Base-by-base conservation (phyloP, 2,797 vertebrate species). In the Megalops cyprinoides region DNA sequence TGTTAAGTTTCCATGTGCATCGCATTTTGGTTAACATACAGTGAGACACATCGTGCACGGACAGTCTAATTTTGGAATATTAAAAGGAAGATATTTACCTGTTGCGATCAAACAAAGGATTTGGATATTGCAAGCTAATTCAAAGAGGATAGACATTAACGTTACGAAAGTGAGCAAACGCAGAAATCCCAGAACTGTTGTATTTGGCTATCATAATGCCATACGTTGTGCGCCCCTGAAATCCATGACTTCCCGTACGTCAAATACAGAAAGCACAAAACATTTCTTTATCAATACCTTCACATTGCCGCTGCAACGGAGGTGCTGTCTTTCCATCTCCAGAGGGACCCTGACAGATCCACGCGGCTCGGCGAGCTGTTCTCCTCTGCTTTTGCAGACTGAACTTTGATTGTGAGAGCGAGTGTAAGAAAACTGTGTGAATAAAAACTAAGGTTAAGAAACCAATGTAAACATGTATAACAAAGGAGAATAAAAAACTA, bases 11-110 rank as follows among this genome's bases (percentile, higher is more conserved):
- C 37, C 58, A 67, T 53, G 25, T 25, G 10, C 37, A 42, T 18
- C 20, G 20, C 39, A 71, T 39, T 23, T 6, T n/a, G 55, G 55
- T 42, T 42, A 71, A 39, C 18, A 44, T 8, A 44, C 71, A 71
- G 39, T 2, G 20, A 71, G 28, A 28, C 74, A 75, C 46, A 15
- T 28, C 46, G 44, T 31, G 25, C 25, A 49, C 25, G 6, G n/a
- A n/a, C 44, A 2, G 49, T 53, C 44, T 5, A 67, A 44, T 51
- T 10, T 53, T n/a, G 34, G 44, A 77, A 77, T 20, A 60, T 20
- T 74, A 37, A 67, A n/a, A 81, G 20, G n/a, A 56, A 73, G 25
- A 78, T 76, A 55, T 67, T 82, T 82, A 82, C 80, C 80, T 82
- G 80, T 82, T 82, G 76, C 60, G 51, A 56, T 73, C 39, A 76